Evolutionary conservation across 2,888 invertebrate species (phyloP).

Genomic region (Allophyes oxyacanthae): DNA sequence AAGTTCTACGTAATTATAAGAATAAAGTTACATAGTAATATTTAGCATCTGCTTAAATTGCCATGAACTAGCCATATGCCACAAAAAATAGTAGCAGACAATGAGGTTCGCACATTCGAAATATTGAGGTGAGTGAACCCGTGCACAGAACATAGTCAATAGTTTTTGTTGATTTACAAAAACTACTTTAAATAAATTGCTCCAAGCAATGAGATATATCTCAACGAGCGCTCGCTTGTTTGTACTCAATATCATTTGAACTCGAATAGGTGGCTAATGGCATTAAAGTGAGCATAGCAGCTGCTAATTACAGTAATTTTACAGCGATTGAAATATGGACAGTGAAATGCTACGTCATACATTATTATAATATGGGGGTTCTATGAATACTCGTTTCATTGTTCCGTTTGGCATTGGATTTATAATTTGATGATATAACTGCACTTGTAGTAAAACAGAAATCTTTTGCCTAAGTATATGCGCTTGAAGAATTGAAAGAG

Average conservation of each 20-base stretch:
- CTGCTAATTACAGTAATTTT: slow-evolving; percentile 50
- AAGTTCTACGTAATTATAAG: slow-evolving; percentile 32
- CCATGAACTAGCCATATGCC: slow-evolving; percentile 79
- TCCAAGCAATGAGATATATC: slow-evolving; percentile 71
- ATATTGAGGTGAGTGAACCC: slow-evolving; percentile 84
- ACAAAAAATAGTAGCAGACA: slow-evolving; percentile 84
- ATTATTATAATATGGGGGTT: slow-evolving; percentile 12
- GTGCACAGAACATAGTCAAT: slow-evolving; percentile 75
- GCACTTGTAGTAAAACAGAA: not conserved
- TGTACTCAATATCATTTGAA: slow-evolving; percentile 54
- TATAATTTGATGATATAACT: not conserved
- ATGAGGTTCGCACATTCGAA: slow-evolving; percentile 86
- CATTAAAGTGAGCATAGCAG: slow-evolving; percentile 43
- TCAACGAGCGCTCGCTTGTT: slow-evolving; percentile 58
- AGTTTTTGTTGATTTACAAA: slow-evolving; percentile 83
- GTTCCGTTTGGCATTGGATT: not conserved
- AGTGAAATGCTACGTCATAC: slow-evolving; percentile 23
- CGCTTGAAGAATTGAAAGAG: too few species aligned
- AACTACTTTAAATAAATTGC: slow-evolving; percentile 77
- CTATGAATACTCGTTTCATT: not conserved
- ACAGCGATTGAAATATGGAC: slow-evolving; percentile 25
- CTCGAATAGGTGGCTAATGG: slow-evolving; percentile 54
- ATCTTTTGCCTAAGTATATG: too few species aligned
- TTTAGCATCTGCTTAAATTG: slow-evolving; percentile 69
- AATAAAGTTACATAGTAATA: slow-evolving; percentile 51